These are phyloP conservation scores for Leguminivora glycinivorella DNA, from an alignment of 1,140 invertebrate species.

Conservation along the genomic window DNA sequence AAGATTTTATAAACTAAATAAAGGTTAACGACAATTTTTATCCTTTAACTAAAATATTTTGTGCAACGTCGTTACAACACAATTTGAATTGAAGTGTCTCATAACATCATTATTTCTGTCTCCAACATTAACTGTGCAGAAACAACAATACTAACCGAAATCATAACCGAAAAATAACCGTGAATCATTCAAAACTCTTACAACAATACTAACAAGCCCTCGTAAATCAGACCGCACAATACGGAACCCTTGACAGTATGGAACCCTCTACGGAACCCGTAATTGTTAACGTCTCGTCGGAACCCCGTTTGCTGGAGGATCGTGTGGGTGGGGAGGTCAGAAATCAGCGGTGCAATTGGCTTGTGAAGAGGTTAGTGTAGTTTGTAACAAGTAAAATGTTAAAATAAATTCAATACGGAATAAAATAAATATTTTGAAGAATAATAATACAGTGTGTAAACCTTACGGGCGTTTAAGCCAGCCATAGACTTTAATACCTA, in stretches of 20 bases:
- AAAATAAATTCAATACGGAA: no score
- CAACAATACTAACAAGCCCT: constrained; percentile 9
- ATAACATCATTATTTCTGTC: no score
- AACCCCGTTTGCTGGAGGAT: background rate
- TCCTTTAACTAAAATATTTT: background rate
- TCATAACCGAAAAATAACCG: no score
- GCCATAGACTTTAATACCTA: no score
- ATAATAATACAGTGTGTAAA: no score
- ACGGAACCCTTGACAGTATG: constrained; percentile 5
- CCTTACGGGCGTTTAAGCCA: no score
- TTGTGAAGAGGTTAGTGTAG: background rate
- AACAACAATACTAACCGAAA: constrained; percentile 3
- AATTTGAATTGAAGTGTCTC: background rate
- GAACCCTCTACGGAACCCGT: background rate
- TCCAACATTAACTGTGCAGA: background rate
- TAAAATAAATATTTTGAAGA: no score
- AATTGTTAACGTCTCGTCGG: constrained; percentile 19
- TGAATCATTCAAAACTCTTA: no score
- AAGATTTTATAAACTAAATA: no score
- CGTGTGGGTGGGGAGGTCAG: background rate
- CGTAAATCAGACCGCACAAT: background rate
- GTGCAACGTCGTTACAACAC: background rate
- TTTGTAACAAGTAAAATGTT: no score
- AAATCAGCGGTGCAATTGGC: background rate
- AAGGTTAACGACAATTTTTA: no score